These are phyloP conservation scores for Phyllotis vaccarum DNA, from an alignment of 2,797 vertebrate species.

Conservation along the genomic window DNA sequence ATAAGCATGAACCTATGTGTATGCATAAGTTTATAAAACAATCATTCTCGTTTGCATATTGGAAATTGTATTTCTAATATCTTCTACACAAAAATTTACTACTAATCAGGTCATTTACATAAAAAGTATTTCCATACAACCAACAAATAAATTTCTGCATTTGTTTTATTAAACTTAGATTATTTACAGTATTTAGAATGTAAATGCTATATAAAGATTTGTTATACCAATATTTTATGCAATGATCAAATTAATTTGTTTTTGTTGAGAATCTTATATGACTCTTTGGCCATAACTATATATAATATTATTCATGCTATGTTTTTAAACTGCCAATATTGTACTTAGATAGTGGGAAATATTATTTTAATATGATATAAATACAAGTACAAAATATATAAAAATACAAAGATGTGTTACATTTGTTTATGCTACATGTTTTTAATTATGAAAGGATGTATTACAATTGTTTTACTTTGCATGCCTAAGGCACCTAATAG, in stretches of 20 bases:
- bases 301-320: too few relatives aligned
- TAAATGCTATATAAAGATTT: background rate
- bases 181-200: background rate
- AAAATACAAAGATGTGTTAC: too few relatives aligned
- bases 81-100: background rate
- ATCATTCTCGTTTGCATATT: background rate
- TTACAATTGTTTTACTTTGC: background rate
- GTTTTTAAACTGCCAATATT: background rate
- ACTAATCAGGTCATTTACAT: background rate
- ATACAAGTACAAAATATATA: too few relatives aligned
- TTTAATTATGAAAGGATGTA: background rate
- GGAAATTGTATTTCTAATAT: background rate
- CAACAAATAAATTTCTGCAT: background rate
- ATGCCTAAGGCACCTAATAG: background rate
- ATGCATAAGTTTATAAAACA: background rate
- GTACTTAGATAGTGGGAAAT: rapidly evolving
- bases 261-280: background rate
- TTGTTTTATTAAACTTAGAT: background rate
- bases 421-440: background rate
- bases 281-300: too few relatives aligned
- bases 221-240: background rate
- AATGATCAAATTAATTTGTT: background rate
- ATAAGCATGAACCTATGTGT: rapidly evolving
- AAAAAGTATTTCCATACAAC: background rate
- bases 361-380: background rate